Evolutionary conservation across 2,113 vertebrate genomes (phyloP).

Genomic region (Calidris pugnax): DNA sequence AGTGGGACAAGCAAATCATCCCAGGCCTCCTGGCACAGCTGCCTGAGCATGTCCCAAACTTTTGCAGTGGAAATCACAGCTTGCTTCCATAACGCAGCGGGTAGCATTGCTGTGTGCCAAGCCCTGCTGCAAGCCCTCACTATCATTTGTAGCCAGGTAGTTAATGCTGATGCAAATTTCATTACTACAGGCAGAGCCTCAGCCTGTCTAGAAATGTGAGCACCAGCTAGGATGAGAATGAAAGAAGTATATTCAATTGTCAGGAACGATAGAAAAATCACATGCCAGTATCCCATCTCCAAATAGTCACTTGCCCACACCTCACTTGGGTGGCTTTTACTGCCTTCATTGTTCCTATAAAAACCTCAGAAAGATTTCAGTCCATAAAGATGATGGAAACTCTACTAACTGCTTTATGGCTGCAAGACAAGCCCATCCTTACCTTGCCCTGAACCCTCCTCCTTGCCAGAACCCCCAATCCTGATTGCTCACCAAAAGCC

Average conservation of each 20-base stretch:
- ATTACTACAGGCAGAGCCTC: background rate
- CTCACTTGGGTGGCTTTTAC: constrained; percentile 3
- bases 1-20: background rate
- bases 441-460: background rate
- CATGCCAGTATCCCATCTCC: background rate
- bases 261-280: background rate
- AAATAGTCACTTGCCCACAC: background rate
- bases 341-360: background rate
- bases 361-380: background rate
- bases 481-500: background rate
- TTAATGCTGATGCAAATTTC: background rate
- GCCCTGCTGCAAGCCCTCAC: background rate
- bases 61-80: background rate
- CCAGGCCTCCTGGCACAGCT: background rate
- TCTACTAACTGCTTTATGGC: background rate
- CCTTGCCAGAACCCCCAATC: background rate
- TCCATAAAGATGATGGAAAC: background rate
- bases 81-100: accelerated
- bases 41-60: accelerated
- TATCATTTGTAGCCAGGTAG: background rate
- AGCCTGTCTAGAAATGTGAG: background rate
- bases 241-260: background rate
- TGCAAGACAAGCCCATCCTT: background rate
- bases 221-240: background rate
- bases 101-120: background rate